phyloP scores from a whole-genome alignment of 2,113 vertebrate genomes.

The Jacana jacana region DNA sequence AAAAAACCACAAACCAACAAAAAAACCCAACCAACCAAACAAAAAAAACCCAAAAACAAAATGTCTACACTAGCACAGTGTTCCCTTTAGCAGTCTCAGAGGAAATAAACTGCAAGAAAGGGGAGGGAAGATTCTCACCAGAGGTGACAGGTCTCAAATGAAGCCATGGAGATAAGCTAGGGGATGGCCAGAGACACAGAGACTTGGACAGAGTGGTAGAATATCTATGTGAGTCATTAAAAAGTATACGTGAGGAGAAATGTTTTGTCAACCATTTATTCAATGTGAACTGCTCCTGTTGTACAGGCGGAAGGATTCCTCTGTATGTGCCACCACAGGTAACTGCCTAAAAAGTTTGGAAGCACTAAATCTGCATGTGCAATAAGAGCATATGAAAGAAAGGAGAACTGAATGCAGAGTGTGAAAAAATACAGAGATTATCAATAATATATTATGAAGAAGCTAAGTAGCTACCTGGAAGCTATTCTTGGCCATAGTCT shows the following conservation, averaged over 20 bases:
- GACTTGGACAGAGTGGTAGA: neutral
- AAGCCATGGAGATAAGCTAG: neutral
- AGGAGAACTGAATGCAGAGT: neutral
- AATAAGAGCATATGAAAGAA: neutral
- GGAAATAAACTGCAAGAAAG: neutral
- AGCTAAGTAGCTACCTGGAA: neutral
- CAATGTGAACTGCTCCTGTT: neutral
- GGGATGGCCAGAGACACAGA: neutral
- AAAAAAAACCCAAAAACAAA: too few species aligned
- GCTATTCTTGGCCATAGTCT: neutral
- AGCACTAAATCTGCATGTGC: neutral
- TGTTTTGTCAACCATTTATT: neutral
- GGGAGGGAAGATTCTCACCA: neutral
- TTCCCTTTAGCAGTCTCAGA: neutral
- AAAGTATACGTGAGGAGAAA: neutral
- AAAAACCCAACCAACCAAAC: too few species aligned
- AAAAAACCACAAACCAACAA: too few species aligned
- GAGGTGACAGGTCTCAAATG: neutral
- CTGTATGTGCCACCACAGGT: neutral
- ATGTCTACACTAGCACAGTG: neutral
- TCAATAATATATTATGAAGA: neutral
- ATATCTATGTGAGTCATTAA: neutral
- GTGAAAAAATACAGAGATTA: neutral
- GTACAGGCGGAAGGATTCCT: rapidly evolving
- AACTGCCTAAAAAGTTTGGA: neutral